Percentiles rank a stretch among this genome's conserved stretches.
These are phyloP conservation scores for Temnothorax longispinosus DNA, from an alignment of 1,140 invertebrate species.

Conservation along the genomic window DNA sequence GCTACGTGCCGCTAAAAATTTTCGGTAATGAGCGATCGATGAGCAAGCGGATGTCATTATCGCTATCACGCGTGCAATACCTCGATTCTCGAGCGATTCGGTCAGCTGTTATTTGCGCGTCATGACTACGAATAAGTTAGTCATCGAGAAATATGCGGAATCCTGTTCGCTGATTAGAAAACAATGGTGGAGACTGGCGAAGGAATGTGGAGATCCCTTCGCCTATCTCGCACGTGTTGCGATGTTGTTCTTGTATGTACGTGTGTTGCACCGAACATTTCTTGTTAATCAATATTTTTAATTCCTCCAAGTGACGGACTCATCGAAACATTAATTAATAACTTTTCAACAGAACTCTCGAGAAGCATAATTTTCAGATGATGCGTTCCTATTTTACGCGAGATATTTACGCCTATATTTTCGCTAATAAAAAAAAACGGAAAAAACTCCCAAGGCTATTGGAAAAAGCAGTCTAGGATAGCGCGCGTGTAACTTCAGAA, in stretches of 20 bases:
- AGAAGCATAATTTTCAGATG: background rate
- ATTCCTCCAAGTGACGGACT: background rate
- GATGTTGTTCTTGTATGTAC: background rate
- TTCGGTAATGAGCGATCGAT: background rate
- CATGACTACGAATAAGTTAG: conserved; percentile 40
- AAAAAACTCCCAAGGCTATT: background rate
- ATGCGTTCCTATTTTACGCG: background rate
- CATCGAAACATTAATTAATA: background rate
- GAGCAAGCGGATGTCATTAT: conserved; percentile 12
- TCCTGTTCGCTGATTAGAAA: background rate
- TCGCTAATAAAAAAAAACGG: background rate
- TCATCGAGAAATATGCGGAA: conserved; percentile 57
- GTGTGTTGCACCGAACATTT: background rate
- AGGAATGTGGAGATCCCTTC: background rate
- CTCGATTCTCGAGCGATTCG: conserved; percentile 8
- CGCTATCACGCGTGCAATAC: background rate
- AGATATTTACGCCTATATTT: background rate
- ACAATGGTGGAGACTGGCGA: conserved; percentile 30
- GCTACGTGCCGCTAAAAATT: background rate
- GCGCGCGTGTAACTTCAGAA: background rate
- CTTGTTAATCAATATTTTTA: background rate
- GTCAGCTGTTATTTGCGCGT: background rate
- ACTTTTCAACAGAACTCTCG: background rate
- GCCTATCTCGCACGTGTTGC: conserved; percentile 15
- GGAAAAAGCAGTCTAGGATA: background rate